A percentile compares a stretch with the other conserved stretches of the same genome.
These are phyloP conservation scores for Microplitis manilae DNA, from an alignment of 2,888 invertebrate genomes.

Conservation along the genomic window DNA sequence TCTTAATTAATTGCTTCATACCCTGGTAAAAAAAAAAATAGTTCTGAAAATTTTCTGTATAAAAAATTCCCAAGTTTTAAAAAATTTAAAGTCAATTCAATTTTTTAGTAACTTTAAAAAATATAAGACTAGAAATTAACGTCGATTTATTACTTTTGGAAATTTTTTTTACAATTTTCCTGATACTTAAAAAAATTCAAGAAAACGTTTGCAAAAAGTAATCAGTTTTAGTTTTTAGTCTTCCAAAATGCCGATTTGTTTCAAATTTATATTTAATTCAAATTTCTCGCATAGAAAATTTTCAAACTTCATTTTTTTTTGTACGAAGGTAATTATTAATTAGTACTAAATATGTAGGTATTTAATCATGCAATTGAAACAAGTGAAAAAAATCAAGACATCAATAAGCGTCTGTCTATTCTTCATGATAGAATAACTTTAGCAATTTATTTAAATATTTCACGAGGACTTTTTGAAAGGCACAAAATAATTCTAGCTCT, in stretches of 20 bases:
- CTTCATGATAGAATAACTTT: conserved; percentile 85
- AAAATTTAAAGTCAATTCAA: too few relatives aligned
- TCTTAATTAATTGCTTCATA: too few relatives aligned
- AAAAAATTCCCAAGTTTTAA: neutral
- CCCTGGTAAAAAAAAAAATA: neutral
- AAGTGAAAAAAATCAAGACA: conserved; percentile 79
- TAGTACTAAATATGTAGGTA: neutral
- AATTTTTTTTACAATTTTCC: too few relatives aligned
- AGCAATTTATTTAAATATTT: conserved; percentile 88
- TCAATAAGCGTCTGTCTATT: conserved; percentile 79
- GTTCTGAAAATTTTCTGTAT: neutral
- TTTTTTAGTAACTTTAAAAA: too few relatives aligned
- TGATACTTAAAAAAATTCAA: too few relatives aligned
- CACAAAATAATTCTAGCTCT: conserved; percentile 93
- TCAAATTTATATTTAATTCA: too few relatives aligned
- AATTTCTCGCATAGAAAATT: too few relatives aligned
- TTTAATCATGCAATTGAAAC: conserved; percentile 86
- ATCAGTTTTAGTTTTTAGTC: too few relatives aligned
- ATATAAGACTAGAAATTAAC: too few relatives aligned
- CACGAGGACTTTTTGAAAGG: conserved; percentile 90
- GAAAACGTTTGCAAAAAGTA: too few relatives aligned
- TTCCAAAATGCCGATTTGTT: too few relatives aligned
- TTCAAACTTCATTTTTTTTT: neutral
- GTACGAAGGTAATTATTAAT: neutral
- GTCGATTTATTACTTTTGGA: too few relatives aligned